Conservation (phyloP, 2,113 vertebrate species). For the Hylia prasina region DNA sequence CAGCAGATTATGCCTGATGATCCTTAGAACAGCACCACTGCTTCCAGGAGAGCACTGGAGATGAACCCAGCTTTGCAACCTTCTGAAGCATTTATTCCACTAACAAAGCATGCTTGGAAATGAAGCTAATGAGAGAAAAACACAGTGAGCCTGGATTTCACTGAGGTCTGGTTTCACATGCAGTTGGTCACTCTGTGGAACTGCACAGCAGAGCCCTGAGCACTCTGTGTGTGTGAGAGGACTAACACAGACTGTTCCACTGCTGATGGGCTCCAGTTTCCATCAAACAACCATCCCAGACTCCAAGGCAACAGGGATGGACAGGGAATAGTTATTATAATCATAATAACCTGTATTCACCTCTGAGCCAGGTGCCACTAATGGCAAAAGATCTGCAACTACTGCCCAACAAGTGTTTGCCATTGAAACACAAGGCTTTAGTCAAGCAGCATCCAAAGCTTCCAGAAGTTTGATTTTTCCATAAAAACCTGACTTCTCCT, state of each 20-base stretch:
- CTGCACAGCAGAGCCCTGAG: background rate
- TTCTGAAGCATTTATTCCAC: background rate
- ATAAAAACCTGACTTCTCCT: background rate
- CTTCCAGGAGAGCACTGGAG: background rate
- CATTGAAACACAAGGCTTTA: background rate
- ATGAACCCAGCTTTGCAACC: background rate
- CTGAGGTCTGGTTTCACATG: background rate
- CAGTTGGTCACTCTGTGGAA: background rate
- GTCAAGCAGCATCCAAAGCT: background rate
- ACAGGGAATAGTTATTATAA: background rate
- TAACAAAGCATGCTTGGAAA: background rate
- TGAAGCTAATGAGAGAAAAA: background rate
- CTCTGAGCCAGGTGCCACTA: background rate
- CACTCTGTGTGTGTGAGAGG: no score
- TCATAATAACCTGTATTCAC: background rate
- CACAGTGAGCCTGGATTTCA: accelerated
- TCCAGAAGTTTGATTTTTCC: background rate
- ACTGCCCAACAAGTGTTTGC: accelerated
- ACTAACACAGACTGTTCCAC: background rate
- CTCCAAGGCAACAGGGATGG: background rate
- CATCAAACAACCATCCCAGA: background rate
- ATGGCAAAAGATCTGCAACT: background rate
- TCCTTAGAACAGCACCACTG: conserved; percentile 6
- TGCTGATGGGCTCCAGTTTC: background rate
- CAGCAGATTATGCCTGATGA: conserved; percentile 31